phyloP scores from a whole-genome alignment of 2,888 invertebrate species.

The Rotaria magnacalcarata region DNA sequence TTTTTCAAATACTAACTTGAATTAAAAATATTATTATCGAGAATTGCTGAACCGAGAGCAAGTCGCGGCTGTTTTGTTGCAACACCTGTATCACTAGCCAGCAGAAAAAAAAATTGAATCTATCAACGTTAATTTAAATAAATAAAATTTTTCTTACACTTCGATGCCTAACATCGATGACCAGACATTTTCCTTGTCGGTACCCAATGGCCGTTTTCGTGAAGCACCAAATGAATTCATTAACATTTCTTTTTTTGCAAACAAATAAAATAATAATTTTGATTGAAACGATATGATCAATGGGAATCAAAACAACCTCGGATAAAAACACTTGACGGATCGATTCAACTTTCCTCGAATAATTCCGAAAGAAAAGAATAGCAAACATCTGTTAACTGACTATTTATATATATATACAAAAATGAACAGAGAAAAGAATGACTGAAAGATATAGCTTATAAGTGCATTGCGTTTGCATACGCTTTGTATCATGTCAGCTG shows the following conservation, averaged over 20 bases:
- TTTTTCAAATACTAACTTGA: neutral
- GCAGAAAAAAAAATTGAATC: neutral
- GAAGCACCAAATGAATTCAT: neutral
- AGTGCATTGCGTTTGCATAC: neutral
- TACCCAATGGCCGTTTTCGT: neutral
- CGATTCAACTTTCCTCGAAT: neutral
- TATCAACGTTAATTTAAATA: neutral
- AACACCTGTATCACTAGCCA: neutral
- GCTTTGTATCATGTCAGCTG: slow-evolving; percentile 4
- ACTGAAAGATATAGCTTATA: neutral
- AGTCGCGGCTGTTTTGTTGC: neutral
- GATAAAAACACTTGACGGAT: neutral
- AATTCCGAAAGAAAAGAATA: neutral
- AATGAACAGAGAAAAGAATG: neutral
- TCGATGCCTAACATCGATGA: neutral
- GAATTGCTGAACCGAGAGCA: neutral
- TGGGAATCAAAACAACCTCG: neutral
- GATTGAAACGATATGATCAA: neutral
- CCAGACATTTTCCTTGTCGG: neutral
- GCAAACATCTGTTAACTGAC: neutral
- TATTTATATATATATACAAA: neutral
- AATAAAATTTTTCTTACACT: neutral
- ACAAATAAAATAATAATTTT: neutral
- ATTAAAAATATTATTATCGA: neutral
- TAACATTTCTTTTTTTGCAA: neutral